Evolutionary conservation across 2,113 vertebrate species (phyloP), one percentile per base, ranked within the genome.

Genomic region (Parotia lawesii): DNA sequence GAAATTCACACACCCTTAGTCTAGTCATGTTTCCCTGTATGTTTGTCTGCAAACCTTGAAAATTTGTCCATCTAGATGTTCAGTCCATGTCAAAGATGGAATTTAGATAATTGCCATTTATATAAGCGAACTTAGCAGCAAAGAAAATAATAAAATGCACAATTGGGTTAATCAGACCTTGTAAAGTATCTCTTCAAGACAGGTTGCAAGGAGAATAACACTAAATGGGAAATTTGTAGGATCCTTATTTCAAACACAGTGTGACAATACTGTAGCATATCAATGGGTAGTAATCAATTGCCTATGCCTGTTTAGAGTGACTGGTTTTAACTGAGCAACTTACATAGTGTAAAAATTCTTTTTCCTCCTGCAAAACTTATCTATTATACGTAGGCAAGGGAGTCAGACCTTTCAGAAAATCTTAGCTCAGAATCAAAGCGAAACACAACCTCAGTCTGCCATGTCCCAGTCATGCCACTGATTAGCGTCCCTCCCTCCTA

Each of bases 391-490:
- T 15, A 82, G 27, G 16, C 44, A 56, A 89, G 42, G 60, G 50
- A 70, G 27, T 58, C 51, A 82, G 28, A 61, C 8, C 17, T 56
- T 24, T 62, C 10, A 81, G 51, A 89, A 71, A 47, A 45, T 44
- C 25, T 70, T 42, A 62, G 38, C 22, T 80, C 28, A 42, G 33
- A 84, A 81, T 81, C 61, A 56, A 71, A 71, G 9, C 0, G 2
- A 60, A 84, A 22, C 6, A 37, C 8, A n/a, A 28, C 9, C 5
- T 83, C 70, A 66, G 9, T 24, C 29, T 79, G 31, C 19, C 13
- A 7, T 11, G 5, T 42, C 7, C 57, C 28, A 60, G 4, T 23
- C 38, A 15, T 22, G 51, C 17, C 71, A n/a, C 22, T 0, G 3
- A 9, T 67, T 29, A 62, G 3, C 19, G 23, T 66, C 13, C 25